A percentile compares a stretch with the other conserved stretches of the same genome.
Evolutionary conservation across 2,888 invertebrate species (phyloP).

Genomic region (Aporophyla lueneburgensis): DNA sequence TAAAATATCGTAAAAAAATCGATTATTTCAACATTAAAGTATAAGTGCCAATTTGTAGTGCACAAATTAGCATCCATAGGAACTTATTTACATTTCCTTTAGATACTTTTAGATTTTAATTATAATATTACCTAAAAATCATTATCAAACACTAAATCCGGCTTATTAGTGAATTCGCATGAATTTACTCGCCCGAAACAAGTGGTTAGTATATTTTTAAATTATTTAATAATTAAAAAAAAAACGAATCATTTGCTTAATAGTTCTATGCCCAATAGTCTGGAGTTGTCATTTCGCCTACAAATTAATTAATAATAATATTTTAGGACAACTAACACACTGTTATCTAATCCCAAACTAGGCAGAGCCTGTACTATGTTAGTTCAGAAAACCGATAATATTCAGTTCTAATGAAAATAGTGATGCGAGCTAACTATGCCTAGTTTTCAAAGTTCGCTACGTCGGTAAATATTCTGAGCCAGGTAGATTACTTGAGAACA

Average conservation of each 20-base stretch:
- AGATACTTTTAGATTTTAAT: not conserved
- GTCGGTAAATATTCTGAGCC: not conserved
- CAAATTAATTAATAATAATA: no score
- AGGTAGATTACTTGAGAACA: constrained; percentile 13
- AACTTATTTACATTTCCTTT: not conserved
- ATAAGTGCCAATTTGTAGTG: not conserved
- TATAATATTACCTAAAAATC: not conserved
- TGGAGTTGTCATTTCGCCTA: no score
- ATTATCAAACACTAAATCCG: not conserved
- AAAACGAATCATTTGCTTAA: no score
- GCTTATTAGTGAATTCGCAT: no score
- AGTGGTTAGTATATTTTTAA: no score
- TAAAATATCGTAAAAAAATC: not conserved
- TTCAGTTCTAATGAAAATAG: not conserved
- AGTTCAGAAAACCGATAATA: not conserved
- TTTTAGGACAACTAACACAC: no score
- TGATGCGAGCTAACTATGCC: not conserved
- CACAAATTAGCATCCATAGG: not conserved
- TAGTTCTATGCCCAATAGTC: no score
- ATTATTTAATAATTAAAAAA: no score
- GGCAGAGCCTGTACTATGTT: not conserved
- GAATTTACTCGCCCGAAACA: no score
- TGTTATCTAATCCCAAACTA: no score
- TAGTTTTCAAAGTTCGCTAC: not conserved
- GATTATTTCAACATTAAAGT: no score